Conservation (phyloP, 30 jellyfish, hydroid and myxozoan genomes). For the Hydractinia symbiolongicarpus region DNA sequence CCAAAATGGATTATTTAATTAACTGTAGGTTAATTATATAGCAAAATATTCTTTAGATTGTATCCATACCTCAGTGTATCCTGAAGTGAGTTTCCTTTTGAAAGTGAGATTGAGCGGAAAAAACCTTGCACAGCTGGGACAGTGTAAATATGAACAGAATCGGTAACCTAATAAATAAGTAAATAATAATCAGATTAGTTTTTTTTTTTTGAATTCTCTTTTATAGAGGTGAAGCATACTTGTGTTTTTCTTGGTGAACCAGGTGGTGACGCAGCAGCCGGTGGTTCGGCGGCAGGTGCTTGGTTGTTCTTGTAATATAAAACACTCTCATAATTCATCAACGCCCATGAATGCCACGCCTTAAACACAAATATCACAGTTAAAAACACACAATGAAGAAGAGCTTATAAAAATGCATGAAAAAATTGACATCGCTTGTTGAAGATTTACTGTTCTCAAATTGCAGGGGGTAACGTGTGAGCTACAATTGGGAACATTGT, state of each 20-base stretch:
- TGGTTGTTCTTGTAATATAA: conserved; percentile 71
- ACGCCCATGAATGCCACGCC: conserved; percentile 99
- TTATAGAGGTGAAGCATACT: conserved; percentile 26
- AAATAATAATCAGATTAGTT: not conserved
- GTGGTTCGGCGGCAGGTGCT: conserved; percentile 43
- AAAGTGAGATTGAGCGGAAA: conserved; percentile 77
- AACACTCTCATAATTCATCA: conserved; percentile 97
- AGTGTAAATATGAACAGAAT: conserved; percentile 64
- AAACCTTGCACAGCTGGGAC: conserved; percentile 98
- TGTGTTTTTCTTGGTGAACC: conserved; percentile 60
- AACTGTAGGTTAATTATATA: not conserved
- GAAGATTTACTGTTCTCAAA: too few species aligned
- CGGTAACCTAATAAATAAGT: conserved; percentile 37
- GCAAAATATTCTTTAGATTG: not conserved
- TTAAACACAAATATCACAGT: not conserved
- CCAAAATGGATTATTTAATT: not conserved
- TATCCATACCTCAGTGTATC: conserved; percentile 77
- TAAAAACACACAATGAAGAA: not conserved
- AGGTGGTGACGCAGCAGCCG: conserved; percentile 75
- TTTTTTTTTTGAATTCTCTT: too few species aligned
- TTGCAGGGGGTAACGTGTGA: too few species aligned
- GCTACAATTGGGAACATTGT: too few species aligned
- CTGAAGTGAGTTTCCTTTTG: conserved; percentile 82
- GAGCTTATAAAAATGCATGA: not conserved
- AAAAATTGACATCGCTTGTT: too few species aligned